Evolutionary conservation across 2,113 vertebrate genomes (phyloP), one percentile per base, ranked within the genome.

Genomic region (Dasypus novemcinctus): DNA sequence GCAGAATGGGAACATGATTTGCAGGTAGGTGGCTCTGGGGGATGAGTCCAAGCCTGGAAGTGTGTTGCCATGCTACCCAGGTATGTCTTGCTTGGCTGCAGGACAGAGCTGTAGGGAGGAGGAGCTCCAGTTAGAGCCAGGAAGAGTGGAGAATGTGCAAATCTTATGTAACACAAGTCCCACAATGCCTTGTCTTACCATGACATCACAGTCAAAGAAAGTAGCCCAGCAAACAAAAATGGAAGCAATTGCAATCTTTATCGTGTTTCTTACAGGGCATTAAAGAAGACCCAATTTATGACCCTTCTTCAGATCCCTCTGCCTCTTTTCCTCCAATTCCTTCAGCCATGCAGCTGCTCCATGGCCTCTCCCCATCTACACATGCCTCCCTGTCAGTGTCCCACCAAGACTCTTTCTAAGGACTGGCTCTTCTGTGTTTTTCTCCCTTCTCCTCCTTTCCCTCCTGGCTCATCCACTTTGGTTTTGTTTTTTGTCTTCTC

Each of bases 141-240:
- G 31, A 76, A 29, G 13, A 3, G n/a, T 46, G 71, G 43, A 52
- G 46, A 63, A 61, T 0, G 7, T 4, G 11, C 17, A 52, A 9
- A 0, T n/a, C n/a, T 38, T 31, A 18, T 49, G 3, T 20, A 18
- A 83, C 46, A 46, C 18, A 11, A 6, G 46, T 2, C 13, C 61
- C 59, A 76, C 46, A 31, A 54, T 36, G 29, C 36, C 23, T 81
- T 12, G n/a, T 71, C 17, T 94, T 15, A 52, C 81, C 21, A 25
- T 9, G 23, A 63, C 20, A 36, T 54, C 38, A 29, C 33, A 46
- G 86, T 52, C 38, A 79, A 71, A 71, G 12, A 90, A 57, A 46
- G 59, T 29, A 86, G 18, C 46, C 15, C 75, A 86, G 74, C n/a
- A 71, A 85, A 64, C 27, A 91, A 89, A 82, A 54, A 63, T 21